Evolutionary conservation across 1,140 invertebrate species (phyloP).

Genomic region (Drosophila eugracilis): DNA sequence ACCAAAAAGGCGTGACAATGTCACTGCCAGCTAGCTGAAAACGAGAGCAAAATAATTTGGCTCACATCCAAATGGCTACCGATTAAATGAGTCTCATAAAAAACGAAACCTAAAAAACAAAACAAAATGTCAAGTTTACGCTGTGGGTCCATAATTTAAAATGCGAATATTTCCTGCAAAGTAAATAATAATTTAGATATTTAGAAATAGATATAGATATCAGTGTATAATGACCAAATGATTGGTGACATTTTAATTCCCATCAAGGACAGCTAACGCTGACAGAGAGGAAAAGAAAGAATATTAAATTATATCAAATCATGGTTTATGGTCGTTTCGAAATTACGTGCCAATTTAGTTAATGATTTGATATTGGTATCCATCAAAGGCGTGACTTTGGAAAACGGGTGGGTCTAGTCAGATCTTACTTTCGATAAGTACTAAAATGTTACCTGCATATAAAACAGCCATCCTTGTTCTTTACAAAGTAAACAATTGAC

Average conservation of each 20-base stretch:
- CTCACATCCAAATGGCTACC: slow-evolving; percentile 54
- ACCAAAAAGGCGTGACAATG: slow-evolving; percentile 67
- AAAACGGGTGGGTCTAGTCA: slow-evolving; percentile 5
- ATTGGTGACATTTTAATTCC: slow-evolving; percentile 60
- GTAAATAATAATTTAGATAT: slow-evolving; percentile 25
- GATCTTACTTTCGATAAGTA: slow-evolving; percentile 24
- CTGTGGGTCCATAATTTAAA: slow-evolving; percentile 44
- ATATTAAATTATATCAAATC: slow-evolving; percentile 55
- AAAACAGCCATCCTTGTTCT: slow-evolving; percentile 1
- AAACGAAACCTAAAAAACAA: slow-evolving; percentile 19
- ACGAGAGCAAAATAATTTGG: slow-evolving; percentile 79
- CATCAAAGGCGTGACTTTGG: slow-evolving; percentile 2
- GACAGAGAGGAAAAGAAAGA: slow-evolving; percentile 16
- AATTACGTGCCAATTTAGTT: slow-evolving; percentile 43
- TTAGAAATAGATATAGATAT: slow-evolving; percentile 7
- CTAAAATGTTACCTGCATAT: slow-evolving; percentile 8
- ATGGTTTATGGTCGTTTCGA: slow-evolving; percentile 55
- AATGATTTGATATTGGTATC: slow-evolving; percentile 24
- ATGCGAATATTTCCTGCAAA: slow-evolving; percentile 45
- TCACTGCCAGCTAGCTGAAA: slow-evolving; percentile 70
- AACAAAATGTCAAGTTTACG: slow-evolving; percentile 42
- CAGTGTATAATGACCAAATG: slow-evolving; percentile 18
- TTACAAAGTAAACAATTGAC: slow-evolving; percentile 8
- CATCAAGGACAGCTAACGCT: slow-evolving; percentile 44
- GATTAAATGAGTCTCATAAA: slow-evolving; percentile 61